phyloP scores from a whole-genome alignment of 2,888 invertebrate genomes.

The Caenorhabditis doughertyi region DNA sequence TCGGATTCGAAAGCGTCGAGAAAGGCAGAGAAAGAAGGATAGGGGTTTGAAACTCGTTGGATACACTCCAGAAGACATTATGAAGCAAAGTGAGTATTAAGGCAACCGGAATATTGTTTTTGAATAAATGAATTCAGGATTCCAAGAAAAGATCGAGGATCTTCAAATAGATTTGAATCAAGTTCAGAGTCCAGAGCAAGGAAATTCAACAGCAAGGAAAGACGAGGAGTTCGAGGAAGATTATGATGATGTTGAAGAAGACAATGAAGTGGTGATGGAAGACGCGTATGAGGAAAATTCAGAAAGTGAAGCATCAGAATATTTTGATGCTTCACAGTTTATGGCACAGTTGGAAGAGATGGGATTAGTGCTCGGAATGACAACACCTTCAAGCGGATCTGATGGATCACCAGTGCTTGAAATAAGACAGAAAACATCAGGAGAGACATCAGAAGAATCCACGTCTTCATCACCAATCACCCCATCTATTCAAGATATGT shows the following conservation, averaged over 20 bases:
- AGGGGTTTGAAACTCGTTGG: slow-evolving; percentile 15
- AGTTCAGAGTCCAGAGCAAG: neutral
- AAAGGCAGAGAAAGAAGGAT: slow-evolving; percentile 41
- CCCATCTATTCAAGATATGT: neutral
- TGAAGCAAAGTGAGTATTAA: slow-evolving; percentile 2
- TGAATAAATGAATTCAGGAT: neutral
- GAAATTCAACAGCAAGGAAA: neutral
- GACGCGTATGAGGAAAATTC: slow-evolving; percentile 1
- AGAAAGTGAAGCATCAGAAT: slow-evolving; percentile 13
- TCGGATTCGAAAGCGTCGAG: slow-evolving; percentile 46
- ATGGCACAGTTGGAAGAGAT: slow-evolving; percentile 34
- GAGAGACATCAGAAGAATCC: slow-evolving; percentile 11
- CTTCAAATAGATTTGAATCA: slow-evolving; percentile 6
- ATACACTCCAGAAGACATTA: neutral
- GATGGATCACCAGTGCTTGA: slow-evolving; percentile 3
- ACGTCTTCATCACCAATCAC: slow-evolving; percentile 6
- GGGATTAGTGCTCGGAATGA: slow-evolving; percentile 8
- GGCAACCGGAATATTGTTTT: no score
- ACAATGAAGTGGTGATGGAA: neutral
- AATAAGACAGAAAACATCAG: slow-evolving; percentile 11
- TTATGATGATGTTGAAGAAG: neutral
- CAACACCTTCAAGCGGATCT: neutral
- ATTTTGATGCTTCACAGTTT: slow-evolving; percentile 7
- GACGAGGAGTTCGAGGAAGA: neutral
- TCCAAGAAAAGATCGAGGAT: neutral